These are phyloP conservation scores for Napeogenes inachia DNA, from an alignment of 2,888 invertebrate genomes.

Conservation along the genomic window DNA sequence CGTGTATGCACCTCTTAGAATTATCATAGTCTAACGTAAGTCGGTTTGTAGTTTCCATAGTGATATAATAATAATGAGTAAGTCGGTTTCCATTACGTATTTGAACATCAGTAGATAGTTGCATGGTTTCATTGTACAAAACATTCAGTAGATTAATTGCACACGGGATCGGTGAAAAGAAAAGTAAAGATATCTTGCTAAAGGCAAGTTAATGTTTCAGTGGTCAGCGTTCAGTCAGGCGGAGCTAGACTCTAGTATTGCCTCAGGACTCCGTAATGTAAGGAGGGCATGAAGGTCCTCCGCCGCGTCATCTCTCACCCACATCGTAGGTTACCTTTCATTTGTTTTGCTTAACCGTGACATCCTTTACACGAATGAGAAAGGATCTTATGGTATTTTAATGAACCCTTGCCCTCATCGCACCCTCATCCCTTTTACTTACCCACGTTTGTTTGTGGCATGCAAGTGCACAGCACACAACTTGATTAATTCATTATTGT, in stretches of 20 bases:
- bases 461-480: constrained; percentile 19
- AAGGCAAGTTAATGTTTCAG: constrained; percentile 72
- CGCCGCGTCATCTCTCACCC: constrained; percentile 67
- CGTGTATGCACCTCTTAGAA: constrained; percentile 2
- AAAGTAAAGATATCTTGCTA: constrained; percentile 48
- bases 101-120: constrained; percentile 21
- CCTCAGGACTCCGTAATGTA: constrained; percentile 51
- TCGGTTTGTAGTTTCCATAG: background rate
- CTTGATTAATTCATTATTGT: background rate
- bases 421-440: constrained; percentile 20
- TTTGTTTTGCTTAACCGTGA: constrained; percentile 52
- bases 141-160: constrained; percentile 34
- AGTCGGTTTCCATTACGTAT: background rate
- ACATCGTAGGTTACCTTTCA: constrained; percentile 69
- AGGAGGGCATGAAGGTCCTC: constrained; percentile 64
- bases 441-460: constrained; percentile 16
- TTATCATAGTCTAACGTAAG: constrained; percentile 3
- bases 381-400: constrained; percentile 15
- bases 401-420: constrained; percentile 19
- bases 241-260: constrained; percentile 71
- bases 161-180: constrained; percentile 60
- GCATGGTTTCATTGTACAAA: constrained; percentile 1
- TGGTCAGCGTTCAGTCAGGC: constrained; percentile 69
- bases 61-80: background rate
- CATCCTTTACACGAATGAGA: constrained; percentile 30